A percentile compares a stretch with the other conserved stretches of the same genome.
Evolutionary conservation across 2,113 vertebrate species (phyloP).

Genomic region (Mellivora capensis): DNA sequence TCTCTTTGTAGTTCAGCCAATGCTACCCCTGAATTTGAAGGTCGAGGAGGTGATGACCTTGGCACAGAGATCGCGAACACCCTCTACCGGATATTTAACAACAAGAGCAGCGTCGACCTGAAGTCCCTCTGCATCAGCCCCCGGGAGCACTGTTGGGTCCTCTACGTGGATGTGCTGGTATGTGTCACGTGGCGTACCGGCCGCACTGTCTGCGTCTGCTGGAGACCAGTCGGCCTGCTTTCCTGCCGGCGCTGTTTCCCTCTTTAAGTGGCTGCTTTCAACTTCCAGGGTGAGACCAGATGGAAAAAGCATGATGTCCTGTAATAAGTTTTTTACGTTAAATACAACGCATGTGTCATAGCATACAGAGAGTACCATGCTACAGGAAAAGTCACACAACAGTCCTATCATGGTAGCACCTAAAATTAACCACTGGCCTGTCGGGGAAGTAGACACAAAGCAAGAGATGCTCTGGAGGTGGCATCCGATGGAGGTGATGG

Average conservation of each 20-base stretch:
- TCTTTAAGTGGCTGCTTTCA: neutral
- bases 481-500: too few relatives aligned
- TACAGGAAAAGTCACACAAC: neutral
- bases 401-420: neutral
- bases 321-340: neutral
- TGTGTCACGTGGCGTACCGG: constrained; percentile 27
- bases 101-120: constrained; percentile 87
- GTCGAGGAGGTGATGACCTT: constrained; percentile 96
- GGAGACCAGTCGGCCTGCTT: neutral
- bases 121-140: constrained; percentile 89
- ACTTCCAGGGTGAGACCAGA: neutral
- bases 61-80: constrained; percentile 93
- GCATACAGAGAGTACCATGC: neutral
- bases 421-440: neutral
- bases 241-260: neutral
- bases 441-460: neutral
- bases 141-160: constrained; percentile 96
- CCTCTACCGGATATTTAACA: constrained; percentile 93
- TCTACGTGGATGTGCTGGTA: constrained; percentile 98
- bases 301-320: neutral
- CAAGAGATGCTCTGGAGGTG: neutral
- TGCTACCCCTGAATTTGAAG: constrained; percentile 97
- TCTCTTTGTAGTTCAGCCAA: constrained; percentile 91
- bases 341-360: neutral
- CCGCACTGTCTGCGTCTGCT: fast-evolving